These are phyloP conservation scores for Dynastes hyllus DNA, from an alignment of 2,888 invertebrate species.

Conservation along the genomic window DNA sequence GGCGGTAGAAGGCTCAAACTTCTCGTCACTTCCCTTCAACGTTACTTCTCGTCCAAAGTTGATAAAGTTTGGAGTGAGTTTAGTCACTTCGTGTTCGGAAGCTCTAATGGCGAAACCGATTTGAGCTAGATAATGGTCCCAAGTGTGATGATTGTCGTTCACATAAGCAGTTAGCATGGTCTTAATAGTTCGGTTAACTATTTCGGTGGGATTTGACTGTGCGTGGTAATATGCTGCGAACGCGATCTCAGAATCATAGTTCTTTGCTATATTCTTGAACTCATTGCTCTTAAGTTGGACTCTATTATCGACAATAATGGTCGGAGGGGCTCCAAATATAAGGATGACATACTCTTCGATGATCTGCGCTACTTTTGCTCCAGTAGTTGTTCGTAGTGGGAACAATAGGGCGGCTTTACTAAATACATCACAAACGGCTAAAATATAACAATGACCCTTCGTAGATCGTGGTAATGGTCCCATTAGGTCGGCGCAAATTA, in stretches of 20 bases:
- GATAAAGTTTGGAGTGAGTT: not conserved
- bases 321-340: too few relatives aligned
- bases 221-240: not conserved
- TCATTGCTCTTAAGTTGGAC: too few relatives aligned
- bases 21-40: not conserved
- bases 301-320: too few relatives aligned
- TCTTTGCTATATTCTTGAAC: too few relatives aligned
- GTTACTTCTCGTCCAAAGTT: not conserved
- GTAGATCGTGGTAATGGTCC: too few relatives aligned
- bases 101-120: not conserved
- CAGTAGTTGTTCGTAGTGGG: too few relatives aligned
- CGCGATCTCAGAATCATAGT: not conserved
- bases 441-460: too few relatives aligned
- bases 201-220: not conserved
- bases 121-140: not conserved
- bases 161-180: not conserved
- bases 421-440: too few relatives aligned
- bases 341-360: too few relatives aligned
- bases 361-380: too few relatives aligned
- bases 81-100: not conserved
- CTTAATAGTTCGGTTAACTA: not conserved
- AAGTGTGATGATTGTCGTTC: not conserved
- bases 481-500: too few relatives aligned
- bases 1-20: not conserved
- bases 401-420: constrained; percentile 20